Base-by-base conservation (phyloP, 2,113 vertebrate genomes). In the Neopipo cinnamomea region DNA sequence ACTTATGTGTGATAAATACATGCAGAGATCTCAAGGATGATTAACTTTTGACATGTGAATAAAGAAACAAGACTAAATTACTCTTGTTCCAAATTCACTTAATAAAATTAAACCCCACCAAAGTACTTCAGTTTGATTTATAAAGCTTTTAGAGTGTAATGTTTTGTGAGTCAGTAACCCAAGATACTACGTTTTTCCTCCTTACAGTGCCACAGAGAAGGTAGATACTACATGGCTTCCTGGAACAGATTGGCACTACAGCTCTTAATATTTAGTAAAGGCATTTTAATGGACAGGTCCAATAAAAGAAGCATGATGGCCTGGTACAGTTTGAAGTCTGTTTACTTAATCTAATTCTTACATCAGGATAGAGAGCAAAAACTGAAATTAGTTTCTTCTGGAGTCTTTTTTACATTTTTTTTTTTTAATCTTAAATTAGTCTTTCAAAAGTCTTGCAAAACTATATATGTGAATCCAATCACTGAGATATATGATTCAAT, bases 51-150 rank as follows among this genome's bases (percentile, higher is more conserved):
- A 96, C 63, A 76, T 21, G 63, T 77, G 82, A 96, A 88, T 89
- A 82, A 94, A 93, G 82, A 95, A 91, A 79, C 39, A 89, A 85
- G 91, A 78, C 83, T 89, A 77, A 95, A 95, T 93, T 89, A 88
- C 71, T 84, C 83, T 92, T 50, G 46, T 50, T 93, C 76, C 73
- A 56, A 71, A 50, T 71, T 83, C 92, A 93, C 71, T 89, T 86
- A 91, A 91, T 92, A 94, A 91, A 95, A 91, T 86, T 92, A 91
- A 90, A 85, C 59, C 35, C 47, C 0, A 0, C 50, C 72, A 55
- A 85, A 90, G 78, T 67, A 93, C 56, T 90, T 62, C 50, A 41
- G 50, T 83, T 92, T 94, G 82, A 96, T 93, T 97, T 94, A 94
- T 84, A 92, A 96, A 84, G 85, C 90, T 90, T 58, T 95, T 84